Base-by-base conservation (phyloP, 2,113 vertebrate genomes). In the Dendropsophus ebraccatus region DNA sequence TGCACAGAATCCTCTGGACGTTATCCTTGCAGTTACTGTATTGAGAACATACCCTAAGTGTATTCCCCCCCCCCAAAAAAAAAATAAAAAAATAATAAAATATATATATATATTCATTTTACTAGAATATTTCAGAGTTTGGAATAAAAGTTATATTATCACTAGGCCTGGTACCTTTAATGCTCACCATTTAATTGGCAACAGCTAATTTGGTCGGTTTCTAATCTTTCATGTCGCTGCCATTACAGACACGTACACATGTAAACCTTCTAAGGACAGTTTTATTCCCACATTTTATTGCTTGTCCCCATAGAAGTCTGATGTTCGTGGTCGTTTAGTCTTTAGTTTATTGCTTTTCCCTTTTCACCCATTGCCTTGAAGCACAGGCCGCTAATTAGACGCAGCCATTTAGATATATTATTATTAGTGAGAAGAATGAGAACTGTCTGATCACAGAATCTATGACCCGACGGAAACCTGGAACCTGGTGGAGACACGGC, bases 381-480 rank as follows among this genome's bases (percentile, higher is more conserved):
- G 75, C n/a, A 25, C 17, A 9, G 28, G 25, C 25, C 17, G 49
- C 49, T 77, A 77, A 77, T 77, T 56, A 54, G 75, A 77, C 52
- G 6, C 32, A 30, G 75, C 75, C 16, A 77, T 54, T 77, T 30
- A 35, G 75, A 54, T 56, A 10, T 32, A 77, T 77, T 77, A 77
- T 77, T 77, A 77, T 47, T 35, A 77, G 49, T 19, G 49, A 77
- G 75, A 77, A 30, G 32, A 56, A 49, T 77, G 28, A 30, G 28
- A 73, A 77, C 7, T 32, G 75, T 35, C 75, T 77, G 49, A 54
- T 25, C 17, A 35, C 17, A 25, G 28, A 77, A 32, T 77, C 47
- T 54, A 30, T 77, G 75, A 56, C 75, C 75, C 49, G 56, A 32
- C 16, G 52, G 54, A 49, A 78, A 56, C 50, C 54, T 8, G 12